Percentiles rank a stretch among this genome's conserved stretches.
phyloP scores from a whole-genome alignment of 2,797 vertebrate genomes.

The Hipposideros larvatus region DNA sequence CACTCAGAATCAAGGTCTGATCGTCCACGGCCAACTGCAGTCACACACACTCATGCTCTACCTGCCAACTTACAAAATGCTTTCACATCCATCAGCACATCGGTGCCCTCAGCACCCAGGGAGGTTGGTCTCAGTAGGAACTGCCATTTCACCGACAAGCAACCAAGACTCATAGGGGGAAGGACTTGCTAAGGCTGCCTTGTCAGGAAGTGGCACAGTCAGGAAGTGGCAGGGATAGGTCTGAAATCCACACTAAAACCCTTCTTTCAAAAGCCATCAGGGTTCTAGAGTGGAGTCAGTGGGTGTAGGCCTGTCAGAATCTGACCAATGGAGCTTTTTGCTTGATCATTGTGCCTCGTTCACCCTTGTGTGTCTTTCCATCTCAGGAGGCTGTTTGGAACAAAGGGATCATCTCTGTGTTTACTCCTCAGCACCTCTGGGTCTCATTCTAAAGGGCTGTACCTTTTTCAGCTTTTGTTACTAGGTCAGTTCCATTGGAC shows the following conservation, averaged over 20 bases:
- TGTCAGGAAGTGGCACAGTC: not conserved
- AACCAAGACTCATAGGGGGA: conserved; percentile 57
- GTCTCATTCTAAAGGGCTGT: not conserved
- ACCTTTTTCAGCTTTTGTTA: not conserved
- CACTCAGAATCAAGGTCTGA: conserved; percentile 20
- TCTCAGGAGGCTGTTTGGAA: not conserved
- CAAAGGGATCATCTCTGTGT: not conserved
- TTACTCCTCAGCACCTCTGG: not conserved
- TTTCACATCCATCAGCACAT: not conserved
- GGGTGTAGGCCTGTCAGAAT: not conserved
- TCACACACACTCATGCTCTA: not conserved
- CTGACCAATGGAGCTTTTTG: not conserved
- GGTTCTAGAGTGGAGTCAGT: not conserved
- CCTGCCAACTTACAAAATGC: not conserved
- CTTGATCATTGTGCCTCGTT: not conserved
- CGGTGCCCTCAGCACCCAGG: not conserved
- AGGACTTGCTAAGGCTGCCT: conserved; percentile 61
- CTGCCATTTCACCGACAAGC: conserved; percentile 56
- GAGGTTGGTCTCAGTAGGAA: not conserved
- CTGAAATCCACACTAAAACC: not conserved
- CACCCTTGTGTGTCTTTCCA: not conserved
- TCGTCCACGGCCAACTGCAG: accelerated
- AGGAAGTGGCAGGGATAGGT: not conserved
- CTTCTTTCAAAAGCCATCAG: not conserved
- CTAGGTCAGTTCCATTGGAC: not conserved